Evolutionary conservation across 2,113 vertebrate species (phyloP), one percentile per base, ranked within the genome.

Genomic region (Aptenodytes patagonicus): DNA sequence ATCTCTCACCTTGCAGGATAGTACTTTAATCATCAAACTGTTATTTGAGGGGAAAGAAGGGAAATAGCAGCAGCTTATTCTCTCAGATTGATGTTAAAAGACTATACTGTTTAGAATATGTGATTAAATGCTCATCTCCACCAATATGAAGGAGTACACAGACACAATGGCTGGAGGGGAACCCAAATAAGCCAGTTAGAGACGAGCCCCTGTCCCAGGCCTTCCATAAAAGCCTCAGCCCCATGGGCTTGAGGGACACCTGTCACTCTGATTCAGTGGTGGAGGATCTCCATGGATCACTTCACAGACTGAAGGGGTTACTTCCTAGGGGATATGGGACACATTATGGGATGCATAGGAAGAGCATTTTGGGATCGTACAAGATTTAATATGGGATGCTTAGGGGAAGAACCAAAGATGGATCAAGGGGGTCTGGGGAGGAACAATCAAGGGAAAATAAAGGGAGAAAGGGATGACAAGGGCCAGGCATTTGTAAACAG

Each of bases 201-300:
- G 14, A 62, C 2, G 4, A 81, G 2, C 1, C 20, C 5, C 24
- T 58, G 8, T 32, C 16, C 24, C 34, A 64, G 21, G 1, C 11
- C 22, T 54, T 17, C 17, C 32, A 55, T 17, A 51, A 89, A 72
- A 70, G 3, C 13, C 19, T 73, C 40, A 34, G 3, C 1, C 19
- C 0, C 2, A 7, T 6, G 21, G 28, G 2, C 9, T 70, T 31
- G 24, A 7, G 5, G 6, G 44, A 55, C 29, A 46, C 6, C 4
- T 29, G 22, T 49, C 70, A 51, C 58, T 26, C 17, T 38, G 26
- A 49, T 10, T 54, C 25, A 21, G 1, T 47, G 5, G 9, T 9
- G n/a, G 26, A 69, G 11, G 7, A 44, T 49, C 10, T 72, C 44
- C 2, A 2, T 13, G 32, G n/a, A 65, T 46, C 16, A 17, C 7